A percentile compares a stretch with the other conserved stretches of the same genome.
phyloP scores from a whole-genome alignment of 1,140 invertebrate species.

The Metaphire vulgaris region DNA sequence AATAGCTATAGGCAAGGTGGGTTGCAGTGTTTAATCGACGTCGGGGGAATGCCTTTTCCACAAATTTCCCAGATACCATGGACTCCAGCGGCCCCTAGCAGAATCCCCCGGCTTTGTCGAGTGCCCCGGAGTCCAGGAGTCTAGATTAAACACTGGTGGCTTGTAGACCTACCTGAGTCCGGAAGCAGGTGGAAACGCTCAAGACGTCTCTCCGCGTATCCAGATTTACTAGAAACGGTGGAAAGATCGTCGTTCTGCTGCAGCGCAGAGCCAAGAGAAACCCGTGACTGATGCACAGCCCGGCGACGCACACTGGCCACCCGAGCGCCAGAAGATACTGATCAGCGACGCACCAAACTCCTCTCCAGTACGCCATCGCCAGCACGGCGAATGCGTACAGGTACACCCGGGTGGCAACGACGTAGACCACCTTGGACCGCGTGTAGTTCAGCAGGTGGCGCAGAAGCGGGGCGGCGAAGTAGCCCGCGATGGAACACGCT shows the following conservation, averaged over 20 bases:
- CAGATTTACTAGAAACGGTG: not conserved
- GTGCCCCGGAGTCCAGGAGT: too few species aligned
- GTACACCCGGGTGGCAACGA: not conserved
- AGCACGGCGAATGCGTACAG: not conserved
- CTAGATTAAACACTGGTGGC: too few species aligned
- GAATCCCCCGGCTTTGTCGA: too few species aligned
- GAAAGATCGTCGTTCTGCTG: slow-evolving; percentile 4
- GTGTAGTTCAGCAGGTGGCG: not conserved
- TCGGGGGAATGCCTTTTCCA: too few species aligned
- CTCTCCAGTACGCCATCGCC: slow-evolving; percentile 9
- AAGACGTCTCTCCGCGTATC: not conserved
- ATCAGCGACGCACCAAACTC: not conserved
- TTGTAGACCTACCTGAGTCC: not conserved
- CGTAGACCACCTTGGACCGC: not conserved
- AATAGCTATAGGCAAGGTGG: too few species aligned
- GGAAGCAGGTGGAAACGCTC: not conserved
- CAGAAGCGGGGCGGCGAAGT: not conserved
- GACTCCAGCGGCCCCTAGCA: too few species aligned
- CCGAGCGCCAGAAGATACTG: not conserved
- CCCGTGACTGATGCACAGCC: not conserved
- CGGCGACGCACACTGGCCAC: not conserved
- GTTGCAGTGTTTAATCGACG: too few species aligned
- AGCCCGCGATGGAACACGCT: not conserved
- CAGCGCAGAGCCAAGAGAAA: not conserved
- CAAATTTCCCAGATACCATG: too few species aligned